Conservation (phyloP, 2,113 vertebrate species). For the Colius striatus region DNA sequence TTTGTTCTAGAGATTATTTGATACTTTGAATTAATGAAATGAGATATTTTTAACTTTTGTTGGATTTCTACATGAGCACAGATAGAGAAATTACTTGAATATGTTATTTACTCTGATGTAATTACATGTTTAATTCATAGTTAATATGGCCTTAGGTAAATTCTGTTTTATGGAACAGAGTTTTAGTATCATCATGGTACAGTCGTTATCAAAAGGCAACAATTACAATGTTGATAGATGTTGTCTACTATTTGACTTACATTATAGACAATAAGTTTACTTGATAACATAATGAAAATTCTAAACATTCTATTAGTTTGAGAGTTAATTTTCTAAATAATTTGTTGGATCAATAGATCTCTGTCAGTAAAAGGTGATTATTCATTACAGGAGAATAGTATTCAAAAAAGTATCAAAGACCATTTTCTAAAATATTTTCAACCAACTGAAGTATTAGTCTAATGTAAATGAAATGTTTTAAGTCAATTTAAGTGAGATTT, state of each 20-base stretch:
- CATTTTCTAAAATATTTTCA: background rate
- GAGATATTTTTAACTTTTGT: background rate
- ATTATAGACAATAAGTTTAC: background rate
- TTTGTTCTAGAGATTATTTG: background rate
- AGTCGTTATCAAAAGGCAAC: background rate
- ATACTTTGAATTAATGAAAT: background rate
- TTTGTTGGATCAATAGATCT: background rate
- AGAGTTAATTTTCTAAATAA: constrained; percentile 16
- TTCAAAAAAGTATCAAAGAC: background rate
- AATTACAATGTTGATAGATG: background rate
- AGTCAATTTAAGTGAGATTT: background rate
- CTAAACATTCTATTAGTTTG: background rate
- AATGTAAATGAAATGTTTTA: background rate
- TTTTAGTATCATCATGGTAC: background rate
- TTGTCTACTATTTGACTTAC: background rate
- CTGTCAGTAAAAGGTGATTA: background rate
- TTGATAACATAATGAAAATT: too few relatives aligned
- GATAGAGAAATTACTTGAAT: background rate
- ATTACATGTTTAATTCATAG: background rate
- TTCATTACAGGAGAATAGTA: background rate
- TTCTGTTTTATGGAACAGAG: background rate
- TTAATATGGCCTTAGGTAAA: background rate
- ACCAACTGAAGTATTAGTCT: background rate
- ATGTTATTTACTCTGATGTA: background rate
- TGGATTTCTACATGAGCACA: background rate